phyloP scores from a whole-genome alignment of 2,888 invertebrate genomes.

The Drosophila mettleri region DNA sequence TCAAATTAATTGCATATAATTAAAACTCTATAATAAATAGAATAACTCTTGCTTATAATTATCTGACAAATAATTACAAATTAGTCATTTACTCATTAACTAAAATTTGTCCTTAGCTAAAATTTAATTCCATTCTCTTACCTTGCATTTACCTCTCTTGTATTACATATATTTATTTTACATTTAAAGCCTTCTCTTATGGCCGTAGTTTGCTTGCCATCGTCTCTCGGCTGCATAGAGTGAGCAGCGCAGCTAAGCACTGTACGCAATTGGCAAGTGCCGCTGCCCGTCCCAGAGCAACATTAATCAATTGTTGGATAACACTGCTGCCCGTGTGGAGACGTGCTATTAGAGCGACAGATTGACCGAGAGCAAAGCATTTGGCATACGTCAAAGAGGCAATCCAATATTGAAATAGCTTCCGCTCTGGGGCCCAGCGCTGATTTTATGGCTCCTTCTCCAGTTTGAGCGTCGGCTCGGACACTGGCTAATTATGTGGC shows the following conservation, averaged over 20 bases:
- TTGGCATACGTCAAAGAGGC: constrained; percentile 15
- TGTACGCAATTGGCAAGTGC: constrained; percentile 3
- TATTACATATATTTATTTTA: too few relatives aligned
- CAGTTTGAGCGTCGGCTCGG: not conserved
- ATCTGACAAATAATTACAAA: too few relatives aligned
- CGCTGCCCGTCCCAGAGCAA: not conserved
- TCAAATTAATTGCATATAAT: too few relatives aligned
- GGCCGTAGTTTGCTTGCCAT: not conserved
- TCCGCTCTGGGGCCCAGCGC: not conserved
- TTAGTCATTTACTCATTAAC: too few relatives aligned
- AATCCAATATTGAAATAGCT: constrained; percentile 48
- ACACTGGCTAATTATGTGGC: constrained; percentile 10
- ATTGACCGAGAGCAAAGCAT: constrained; percentile 7
- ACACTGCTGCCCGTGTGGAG: not conserved
- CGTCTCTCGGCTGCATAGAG: not conserved
- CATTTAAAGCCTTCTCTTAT: not conserved
- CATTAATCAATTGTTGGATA: constrained; percentile 4
- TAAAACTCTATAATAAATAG: too few relatives aligned
- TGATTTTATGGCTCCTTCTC: constrained; percentile 1
- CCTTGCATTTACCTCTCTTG: not conserved
- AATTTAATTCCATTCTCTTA: not conserved
- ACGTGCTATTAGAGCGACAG: constrained; percentile 2
- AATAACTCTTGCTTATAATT: too few relatives aligned
- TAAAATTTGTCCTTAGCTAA: too few relatives aligned
- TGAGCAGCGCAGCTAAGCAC: not conserved